Evolutionary conservation across 2,888 invertebrate species (phyloP).

Genomic region (Gnatocerus cornutus): DNA sequence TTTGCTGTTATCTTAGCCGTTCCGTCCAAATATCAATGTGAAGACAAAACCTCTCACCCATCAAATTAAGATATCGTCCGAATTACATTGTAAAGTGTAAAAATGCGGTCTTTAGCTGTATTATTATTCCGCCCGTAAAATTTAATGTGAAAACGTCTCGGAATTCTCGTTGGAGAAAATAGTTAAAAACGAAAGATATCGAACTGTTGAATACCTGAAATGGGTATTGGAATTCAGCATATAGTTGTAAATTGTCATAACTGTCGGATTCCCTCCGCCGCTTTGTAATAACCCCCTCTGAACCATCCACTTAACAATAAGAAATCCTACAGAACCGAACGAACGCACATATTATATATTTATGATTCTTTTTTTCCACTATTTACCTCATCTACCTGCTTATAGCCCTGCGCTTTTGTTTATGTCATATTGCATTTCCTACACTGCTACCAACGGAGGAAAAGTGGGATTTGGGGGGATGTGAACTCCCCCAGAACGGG

Average conservation of each 20-base stretch:
- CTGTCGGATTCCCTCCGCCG: conserved; percentile 61
- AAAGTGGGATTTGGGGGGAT: neutral
- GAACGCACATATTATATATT: conserved; percentile 68
- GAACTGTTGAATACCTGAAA: conserved; percentile 58
- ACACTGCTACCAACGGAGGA: conserved; percentile 53
- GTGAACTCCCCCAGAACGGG: neutral
- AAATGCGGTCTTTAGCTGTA: conserved; percentile 18
- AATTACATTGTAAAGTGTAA: conserved; percentile 10
- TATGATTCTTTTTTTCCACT: conserved; percentile 63
- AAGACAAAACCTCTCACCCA: neutral
- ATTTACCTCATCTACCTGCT: conserved; percentile 62
- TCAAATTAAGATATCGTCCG: conserved; percentile 15
- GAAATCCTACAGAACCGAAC: conserved; percentile 64
- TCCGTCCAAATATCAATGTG: too few species aligned
- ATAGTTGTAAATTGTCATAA: conserved; percentile 66
- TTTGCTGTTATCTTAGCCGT: too few species aligned
- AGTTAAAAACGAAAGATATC: conserved; percentile 52
- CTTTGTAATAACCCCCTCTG: conserved; percentile 60
- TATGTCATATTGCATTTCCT: conserved; percentile 60
- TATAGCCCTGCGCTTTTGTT: conserved; percentile 57
- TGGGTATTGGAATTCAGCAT: conserved; percentile 61
- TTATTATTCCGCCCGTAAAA: conserved; percentile 13
- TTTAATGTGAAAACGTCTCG: conserved; percentile 15
- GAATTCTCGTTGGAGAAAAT: conserved; percentile 24
- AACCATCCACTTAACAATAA: conserved; percentile 60